Percentiles rank a stretch among this genome's conserved stretches.
Conservation (phyloP, 1,140 invertebrate species). For the Rhagoletis pomonella region DNA sequence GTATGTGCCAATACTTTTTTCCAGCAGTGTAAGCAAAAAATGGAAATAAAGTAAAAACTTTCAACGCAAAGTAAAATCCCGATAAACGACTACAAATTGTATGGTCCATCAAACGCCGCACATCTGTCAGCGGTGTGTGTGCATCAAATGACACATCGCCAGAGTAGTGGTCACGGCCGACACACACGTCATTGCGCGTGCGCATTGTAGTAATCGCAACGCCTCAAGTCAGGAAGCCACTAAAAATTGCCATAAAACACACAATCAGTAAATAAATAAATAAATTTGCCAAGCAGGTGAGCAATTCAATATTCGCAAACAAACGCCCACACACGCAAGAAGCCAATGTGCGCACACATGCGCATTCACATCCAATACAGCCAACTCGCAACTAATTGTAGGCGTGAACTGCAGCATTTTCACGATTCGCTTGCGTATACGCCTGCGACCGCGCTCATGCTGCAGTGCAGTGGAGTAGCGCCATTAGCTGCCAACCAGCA, state of each 20-base stretch:
- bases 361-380: background rate
- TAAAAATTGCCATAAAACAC: background rate
- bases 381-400: constrained; percentile 25
- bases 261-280: constrained; percentile 35
- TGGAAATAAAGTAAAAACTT: background rate
- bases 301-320: constrained; percentile 7
- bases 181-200: background rate
- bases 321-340: background rate
- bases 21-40: too few relatives aligned
- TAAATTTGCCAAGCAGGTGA: constrained; percentile 18
- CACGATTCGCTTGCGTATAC: background rate
- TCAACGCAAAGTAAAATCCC: background rate
- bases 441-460: background rate
- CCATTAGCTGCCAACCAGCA: background rate
- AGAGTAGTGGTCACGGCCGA: background rate
- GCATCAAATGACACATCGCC: background rate
- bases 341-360: background rate
- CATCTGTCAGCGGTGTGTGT: background rate
- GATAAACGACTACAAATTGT: background rate
- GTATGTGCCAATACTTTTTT: too few relatives aligned
- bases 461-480: background rate
- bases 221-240: constrained; percentile 3
- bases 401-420: constrained; percentile 9
- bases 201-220: background rate
- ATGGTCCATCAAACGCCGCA: background rate